These are phyloP conservation scores for Orchestia grillus DNA, from an alignment of 1,140 invertebrate species.

Conservation along the genomic window DNA sequence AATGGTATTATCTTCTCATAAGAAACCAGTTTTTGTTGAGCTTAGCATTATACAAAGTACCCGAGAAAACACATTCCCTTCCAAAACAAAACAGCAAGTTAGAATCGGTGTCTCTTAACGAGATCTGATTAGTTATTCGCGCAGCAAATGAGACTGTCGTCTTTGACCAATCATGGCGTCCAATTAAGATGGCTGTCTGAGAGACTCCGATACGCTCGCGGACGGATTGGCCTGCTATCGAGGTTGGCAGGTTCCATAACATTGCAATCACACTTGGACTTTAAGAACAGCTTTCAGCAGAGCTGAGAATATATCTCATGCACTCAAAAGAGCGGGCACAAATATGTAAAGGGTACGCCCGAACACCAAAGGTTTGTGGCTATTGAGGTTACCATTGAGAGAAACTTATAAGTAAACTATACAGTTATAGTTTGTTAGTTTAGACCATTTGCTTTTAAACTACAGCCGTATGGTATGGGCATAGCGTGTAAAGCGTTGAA, in stretches of 20 bases:
- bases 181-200: neutral
- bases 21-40: no score
- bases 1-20: no score
- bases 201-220: neutral
- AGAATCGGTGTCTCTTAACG: neutral
- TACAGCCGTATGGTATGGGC: no score
- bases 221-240: neutral
- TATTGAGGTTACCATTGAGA: no score
- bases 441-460: no score
- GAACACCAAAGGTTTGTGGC: no score
- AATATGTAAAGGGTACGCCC: no score
- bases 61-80: no score
- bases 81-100: neutral
- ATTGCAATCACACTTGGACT: neutral
- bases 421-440: no score
- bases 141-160: neutral
- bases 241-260: neutral
- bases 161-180: neutral
- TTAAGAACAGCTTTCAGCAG: neutral
- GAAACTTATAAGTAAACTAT: no score
- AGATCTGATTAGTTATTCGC: neutral
- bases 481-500: no score
- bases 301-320: neutral
- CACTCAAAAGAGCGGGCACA: neutral
- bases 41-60: no score